phyloP scores from a whole-genome alignment of 2,113 vertebrate species.

The Hystrix cristata region DNA sequence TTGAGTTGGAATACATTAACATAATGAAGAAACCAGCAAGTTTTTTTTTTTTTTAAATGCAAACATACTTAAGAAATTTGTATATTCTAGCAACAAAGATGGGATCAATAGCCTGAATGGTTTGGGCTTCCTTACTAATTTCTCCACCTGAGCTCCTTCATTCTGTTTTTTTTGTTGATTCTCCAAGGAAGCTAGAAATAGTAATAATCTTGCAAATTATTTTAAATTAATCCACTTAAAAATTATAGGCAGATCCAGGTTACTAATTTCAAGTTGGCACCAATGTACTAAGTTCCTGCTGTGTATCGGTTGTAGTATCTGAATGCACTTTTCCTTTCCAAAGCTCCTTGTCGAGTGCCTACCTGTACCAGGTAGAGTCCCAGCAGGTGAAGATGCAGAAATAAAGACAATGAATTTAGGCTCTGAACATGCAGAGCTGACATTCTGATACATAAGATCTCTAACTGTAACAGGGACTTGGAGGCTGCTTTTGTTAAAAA shows the following conservation, averaged over 20 bases:
- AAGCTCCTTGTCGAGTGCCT: neutral
- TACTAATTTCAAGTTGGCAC: neutral
- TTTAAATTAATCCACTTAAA: neutral
- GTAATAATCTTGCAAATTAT: neutral
- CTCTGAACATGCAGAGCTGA: neutral
- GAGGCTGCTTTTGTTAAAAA: neutral
- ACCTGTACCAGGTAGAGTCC: neutral
- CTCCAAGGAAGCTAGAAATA: neutral
- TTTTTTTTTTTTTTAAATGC: neutral
- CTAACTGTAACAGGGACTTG: neutral
- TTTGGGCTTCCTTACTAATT: neutral
- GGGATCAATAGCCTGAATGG: neutral
- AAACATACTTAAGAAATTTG: neutral
- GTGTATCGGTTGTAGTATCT: neutral
- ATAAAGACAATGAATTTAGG: neutral
- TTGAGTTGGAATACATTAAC: conserved; percentile 28
- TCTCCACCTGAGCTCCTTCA: neutral
- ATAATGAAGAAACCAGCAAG: conserved; percentile 45
- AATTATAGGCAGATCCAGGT: neutral
- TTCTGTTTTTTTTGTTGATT: conserved; percentile 14
- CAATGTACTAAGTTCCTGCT: neutral
- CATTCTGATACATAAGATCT: neutral
- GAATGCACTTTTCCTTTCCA: neutral
- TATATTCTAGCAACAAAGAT: neutral
- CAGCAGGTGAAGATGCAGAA: neutral